A percentile compares a stretch with the other conserved stretches of the same genome.
Evolutionary conservation across 2,113 vertebrate genomes (phyloP).

Genomic region (Acanthisitta chloris): DNA sequence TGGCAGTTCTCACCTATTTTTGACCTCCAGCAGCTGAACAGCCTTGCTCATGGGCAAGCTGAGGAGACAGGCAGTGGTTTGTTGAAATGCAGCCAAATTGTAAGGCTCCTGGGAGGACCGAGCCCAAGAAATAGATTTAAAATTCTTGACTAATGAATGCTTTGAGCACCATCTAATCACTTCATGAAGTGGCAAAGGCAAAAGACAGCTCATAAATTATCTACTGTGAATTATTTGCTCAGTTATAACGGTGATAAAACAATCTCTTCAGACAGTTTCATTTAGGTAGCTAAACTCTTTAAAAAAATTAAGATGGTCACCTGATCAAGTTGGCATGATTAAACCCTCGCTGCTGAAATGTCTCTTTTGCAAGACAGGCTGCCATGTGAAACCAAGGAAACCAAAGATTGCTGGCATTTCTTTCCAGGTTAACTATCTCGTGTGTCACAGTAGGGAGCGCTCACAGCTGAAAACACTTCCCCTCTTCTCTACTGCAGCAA

Average conservation of each 20-base stretch:
- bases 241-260: background rate
- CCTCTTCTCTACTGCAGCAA: background rate
- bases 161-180: background rate
- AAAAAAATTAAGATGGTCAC: background rate
- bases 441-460: background rate
- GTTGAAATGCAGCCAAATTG: background rate
- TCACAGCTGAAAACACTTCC: background rate
- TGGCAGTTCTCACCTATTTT: background rate
- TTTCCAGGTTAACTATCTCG: background rate
- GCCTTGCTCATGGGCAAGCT: background rate
- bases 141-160: background rate
- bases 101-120: background rate
- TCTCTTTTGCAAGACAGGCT: accelerated
- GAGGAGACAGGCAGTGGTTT: background rate
- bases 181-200: background rate
- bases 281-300: background rate
- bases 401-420: background rate
- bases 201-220: background rate
- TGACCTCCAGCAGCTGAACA: background rate
- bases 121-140: background rate
- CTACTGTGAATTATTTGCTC: background rate
- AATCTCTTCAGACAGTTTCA: background rate
- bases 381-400: background rate
- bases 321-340: background rate
- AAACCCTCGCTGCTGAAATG: background rate